Evolutionary conservation across 2,888 invertebrate genomes (phyloP), one percentile per base, ranked within the genome.

Genomic region (Thumatha senex): DNA sequence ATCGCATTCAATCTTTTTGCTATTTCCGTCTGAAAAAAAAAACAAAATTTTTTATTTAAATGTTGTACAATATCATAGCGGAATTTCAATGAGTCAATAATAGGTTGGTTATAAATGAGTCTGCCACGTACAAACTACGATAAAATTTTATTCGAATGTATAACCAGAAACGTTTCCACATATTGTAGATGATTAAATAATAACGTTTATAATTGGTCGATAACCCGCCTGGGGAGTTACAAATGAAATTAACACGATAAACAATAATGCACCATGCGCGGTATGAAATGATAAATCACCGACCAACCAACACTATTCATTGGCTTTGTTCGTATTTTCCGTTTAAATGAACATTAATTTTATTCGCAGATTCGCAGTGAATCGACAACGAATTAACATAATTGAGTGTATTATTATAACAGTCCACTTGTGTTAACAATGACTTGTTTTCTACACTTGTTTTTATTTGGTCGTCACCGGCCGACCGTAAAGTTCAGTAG

Each of bases 1-100:
- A 98, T 97, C 71, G 97, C 97, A 86, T 96, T 98, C 86, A 98
- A 92, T 85, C 98, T 94, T 93, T 98, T 98, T 70, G 97, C 97
- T 84, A 98, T 98, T 93, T 98, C 98, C 92, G 97, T 97, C 97
- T 98, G 95, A 51, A 95, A 94, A 61, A 67, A 94, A 61, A 68
- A 69, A 74, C 62, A 65, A 70, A 55, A 55, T 30, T 15, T 29
- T 13, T 31, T 38, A 8, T 31, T 31, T 31, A 31, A 5, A 8
- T 8, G 11, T 24, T 2, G 1, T 31, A 31, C 8, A 8, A 31
- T 31, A 31, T 31, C 31, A 31, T 31, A 31, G 7, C 7, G 31
- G 11, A 31, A 31, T 24, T 24, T 24, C 18, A 31, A 31, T 31
- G 7, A 8, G 18, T 24, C 18, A 24, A 24, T 31, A 81, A 80